These are phyloP conservation scores for Xiphophorus maculatus DNA, from an alignment of 2,113 vertebrate species.

Conservation along the genomic window DNA sequence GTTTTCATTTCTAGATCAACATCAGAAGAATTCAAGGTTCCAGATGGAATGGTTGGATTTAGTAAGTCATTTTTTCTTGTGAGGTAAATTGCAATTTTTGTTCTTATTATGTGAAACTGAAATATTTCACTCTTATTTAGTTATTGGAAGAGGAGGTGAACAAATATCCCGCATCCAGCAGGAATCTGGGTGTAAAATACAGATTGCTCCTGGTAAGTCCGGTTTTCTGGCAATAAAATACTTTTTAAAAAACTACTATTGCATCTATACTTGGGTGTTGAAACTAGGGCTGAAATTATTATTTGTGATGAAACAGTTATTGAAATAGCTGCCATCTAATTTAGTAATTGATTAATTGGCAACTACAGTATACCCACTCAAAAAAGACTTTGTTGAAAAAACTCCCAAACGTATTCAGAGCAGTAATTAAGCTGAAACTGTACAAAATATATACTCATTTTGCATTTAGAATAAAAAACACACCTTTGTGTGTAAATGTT, in stretches of 20 bases:
- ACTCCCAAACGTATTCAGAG: no score
- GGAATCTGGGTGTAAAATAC: conserved; percentile 98
- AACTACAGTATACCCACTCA: no score
- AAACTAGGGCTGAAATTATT: not conserved
- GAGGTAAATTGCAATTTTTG: not conserved
- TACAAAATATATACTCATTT: no score
- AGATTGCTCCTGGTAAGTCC: conserved; percentile 93
- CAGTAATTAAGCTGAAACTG: no score
- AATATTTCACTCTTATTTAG: conserved; percentile 66
- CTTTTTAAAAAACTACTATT: no score
- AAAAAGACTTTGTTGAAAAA: no score
- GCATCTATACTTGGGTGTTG: not conserved
- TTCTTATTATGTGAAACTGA: not conserved
- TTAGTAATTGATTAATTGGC: no score
- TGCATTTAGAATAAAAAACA: no score
- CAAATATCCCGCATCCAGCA: conserved; percentile 98
- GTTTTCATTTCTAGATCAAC: conserved; percentile 79
- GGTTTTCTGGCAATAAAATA: not conserved
- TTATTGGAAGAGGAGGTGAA: conserved; percentile 98
- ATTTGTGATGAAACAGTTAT: no score
- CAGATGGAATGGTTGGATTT: conserved; percentile 99
- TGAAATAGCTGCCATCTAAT: no score
- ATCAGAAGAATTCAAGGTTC: conserved; percentile 98
- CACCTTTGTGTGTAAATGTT: no score
- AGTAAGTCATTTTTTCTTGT: conserved; percentile 83